Percentiles rank a stretch among this genome's conserved stretches.
phyloP scores from a whole-genome alignment of 2,113 vertebrate genomes.

The Donacobius atricapilla region DNA sequence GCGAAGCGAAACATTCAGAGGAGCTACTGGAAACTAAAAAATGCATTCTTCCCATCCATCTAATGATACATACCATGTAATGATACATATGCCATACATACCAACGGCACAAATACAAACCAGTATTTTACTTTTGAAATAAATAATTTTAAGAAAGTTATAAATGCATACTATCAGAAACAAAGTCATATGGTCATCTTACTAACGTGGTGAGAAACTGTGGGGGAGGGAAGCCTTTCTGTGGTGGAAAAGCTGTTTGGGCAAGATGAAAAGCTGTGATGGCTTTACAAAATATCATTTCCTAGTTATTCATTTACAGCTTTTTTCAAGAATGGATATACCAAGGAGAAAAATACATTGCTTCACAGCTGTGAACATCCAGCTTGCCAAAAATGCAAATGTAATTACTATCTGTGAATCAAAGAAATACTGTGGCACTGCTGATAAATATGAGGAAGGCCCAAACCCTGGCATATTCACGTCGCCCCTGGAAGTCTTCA shows the following conservation, averaged over 20 bases:
- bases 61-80: neutral
- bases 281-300: conserved; percentile 35
- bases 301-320: conserved; percentile 43
- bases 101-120: neutral
- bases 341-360: conserved; percentile 34
- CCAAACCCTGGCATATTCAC: neutral
- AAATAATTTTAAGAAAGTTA: neutral
- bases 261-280: neutral
- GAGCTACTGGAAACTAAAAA: neutral
- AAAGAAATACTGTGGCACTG: neutral
- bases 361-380: conserved; percentile 2
- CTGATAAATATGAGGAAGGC: neutral
- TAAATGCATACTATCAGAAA: neutral
- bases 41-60: neutral
- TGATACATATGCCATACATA: neutral
- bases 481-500: neutral
- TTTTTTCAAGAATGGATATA: conserved; percentile 52
- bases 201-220: neutral
- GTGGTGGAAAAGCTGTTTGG: neutral
- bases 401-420: conserved; percentile 15
- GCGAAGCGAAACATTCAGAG: neutral
- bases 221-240: neutral
- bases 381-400: conserved; percentile 40
- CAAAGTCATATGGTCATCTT: neutral
- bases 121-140: neutral